Evolutionary conservation across 2,113 vertebrate genomes (phyloP).

Genomic region (Solenodon paradoxus): DNA sequence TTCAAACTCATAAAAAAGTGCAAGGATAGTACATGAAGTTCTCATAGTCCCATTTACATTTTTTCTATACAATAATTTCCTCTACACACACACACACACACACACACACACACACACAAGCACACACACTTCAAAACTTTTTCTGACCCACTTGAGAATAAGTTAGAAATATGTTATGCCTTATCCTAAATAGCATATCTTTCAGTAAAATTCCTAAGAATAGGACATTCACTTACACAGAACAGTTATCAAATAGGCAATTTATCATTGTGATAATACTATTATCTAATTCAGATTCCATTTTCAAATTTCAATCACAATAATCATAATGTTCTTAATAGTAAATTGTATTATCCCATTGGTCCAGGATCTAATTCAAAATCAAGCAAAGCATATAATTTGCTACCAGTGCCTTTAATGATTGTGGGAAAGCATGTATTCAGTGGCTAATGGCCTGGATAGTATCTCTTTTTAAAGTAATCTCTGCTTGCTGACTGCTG

Average conservation of each 20-base stretch:
- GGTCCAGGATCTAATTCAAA: background rate
- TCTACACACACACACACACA: too few relatives aligned
- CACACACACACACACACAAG: background rate
- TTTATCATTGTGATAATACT: background rate
- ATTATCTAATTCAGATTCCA: background rate
- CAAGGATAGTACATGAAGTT: background rate
- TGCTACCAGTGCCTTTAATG: constrained; percentile 41
- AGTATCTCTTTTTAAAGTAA: constrained; percentile 76
- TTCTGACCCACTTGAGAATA: background rate
- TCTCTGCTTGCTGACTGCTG: constrained; percentile 75
- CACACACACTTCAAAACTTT: too few relatives aligned
- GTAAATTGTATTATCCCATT: background rate
- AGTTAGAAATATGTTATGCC: background rate
- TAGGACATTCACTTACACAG: background rate
- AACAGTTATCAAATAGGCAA: background rate
- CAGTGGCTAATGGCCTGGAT: constrained; percentile 74
- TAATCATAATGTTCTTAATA: background rate
- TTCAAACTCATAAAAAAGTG: background rate
- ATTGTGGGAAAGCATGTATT: constrained; percentile 68
- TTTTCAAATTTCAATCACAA: background rate
- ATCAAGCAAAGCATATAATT: background rate
- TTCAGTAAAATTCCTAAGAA: background rate
- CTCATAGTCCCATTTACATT: background rate
- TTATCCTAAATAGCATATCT: background rate
- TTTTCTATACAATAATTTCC: too few relatives aligned